Evolutionary conservation across 2,888 invertebrate genomes (phyloP), one percentile per base, ranked within the genome.

Genomic region (Phania funesta): DNA sequence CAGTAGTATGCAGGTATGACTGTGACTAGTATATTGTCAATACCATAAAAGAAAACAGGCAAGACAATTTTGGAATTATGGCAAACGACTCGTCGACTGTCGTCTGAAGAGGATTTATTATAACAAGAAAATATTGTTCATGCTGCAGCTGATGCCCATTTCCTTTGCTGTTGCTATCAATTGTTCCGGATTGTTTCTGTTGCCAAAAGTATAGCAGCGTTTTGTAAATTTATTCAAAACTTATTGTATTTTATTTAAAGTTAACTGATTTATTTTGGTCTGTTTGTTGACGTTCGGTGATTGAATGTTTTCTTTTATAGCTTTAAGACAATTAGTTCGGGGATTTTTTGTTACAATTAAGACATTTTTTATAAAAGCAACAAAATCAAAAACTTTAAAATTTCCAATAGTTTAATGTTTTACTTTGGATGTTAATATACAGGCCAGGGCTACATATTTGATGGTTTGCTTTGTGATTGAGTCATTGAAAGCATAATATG

Each of bases 101-200:
- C n/a, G n/a, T 41, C 50, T 52, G 44, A 52, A 50, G n/a, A 74
- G n/a, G 68, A 80, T 74, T 80, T 80, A 80, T 80, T 68, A 74
- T 68, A 64, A 74, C 41, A 74, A 54, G 13, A 74, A 74, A 67
- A 67, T 75, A 41, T 76, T 50, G 50, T 54, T 50, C 38, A 13
- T 58, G 4, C 0, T 4, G 29, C 7, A 29, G 29, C 29, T 29
- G 7, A 29, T 4, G 5, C 7, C 4, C 29, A 29, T n/a, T n/a
- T n/a, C 6, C 29, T 11, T 13, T 44, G 9, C 44, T 46, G 22
- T 32, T 62, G 67, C 11, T 54, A 65, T 38, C 20, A 6, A 60
- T 50, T 65, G 50, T 41, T 22, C 18, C 13, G 41, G 41, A 38
- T 20, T 62, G 20, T 2, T 48, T 3, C 11, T 35, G 16, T 46